Base-by-base conservation (phyloP, 1,140 invertebrate species). In the Cotesia vestalis region DNA sequence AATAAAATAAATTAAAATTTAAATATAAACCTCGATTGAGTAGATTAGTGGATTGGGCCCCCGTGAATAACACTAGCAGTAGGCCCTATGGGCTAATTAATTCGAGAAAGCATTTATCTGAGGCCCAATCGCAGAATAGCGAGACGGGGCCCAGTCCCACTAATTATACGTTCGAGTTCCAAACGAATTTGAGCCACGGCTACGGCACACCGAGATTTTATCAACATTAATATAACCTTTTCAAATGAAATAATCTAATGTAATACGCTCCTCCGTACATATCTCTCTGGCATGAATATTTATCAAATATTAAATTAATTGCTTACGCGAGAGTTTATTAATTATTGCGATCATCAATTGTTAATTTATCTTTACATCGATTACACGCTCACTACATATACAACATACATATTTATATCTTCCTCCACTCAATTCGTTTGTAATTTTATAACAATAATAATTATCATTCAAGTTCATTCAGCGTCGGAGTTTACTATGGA, bases 161-260 rank as follows among this genome's bases (percentile, higher is more conserved):
- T 77, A 77, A 77, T 75, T 77, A 77, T 75, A 77, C 72, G 63
- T 14, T 60, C 35, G 66, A 69, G 59, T 77, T 61, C 69, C 53
- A 75, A 62, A 64, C 51, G 61, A 71, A 71, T 71, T 71, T 71
- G 69, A 75, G 74, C 71, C 71, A 64, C 66, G 71, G 71, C 75
- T 63, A 9, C 40, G 40, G 6, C 69, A 77, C 67, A 27, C 1
- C 27, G 27, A 27, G 27, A 27, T 75, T 73, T 73, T 35, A 53
- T 62, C 38, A 52, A 36, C 34, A 20, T 67, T 46, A 46, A 46
- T 46, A 46, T 46, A 52, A 51, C 11, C 14, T 12, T 66, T 66
- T 51, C 63, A 66, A 66, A 66, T 66, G 35, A n/a, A 40, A 59
- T 57, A 46, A n/a, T 14, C 67, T 40, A 46, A 46, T 59, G 20